These are phyloP conservation scores for Neomonachus schauinslandi DNA, from an alignment of 2,113 vertebrate species.

Conservation along the genomic window DNA sequence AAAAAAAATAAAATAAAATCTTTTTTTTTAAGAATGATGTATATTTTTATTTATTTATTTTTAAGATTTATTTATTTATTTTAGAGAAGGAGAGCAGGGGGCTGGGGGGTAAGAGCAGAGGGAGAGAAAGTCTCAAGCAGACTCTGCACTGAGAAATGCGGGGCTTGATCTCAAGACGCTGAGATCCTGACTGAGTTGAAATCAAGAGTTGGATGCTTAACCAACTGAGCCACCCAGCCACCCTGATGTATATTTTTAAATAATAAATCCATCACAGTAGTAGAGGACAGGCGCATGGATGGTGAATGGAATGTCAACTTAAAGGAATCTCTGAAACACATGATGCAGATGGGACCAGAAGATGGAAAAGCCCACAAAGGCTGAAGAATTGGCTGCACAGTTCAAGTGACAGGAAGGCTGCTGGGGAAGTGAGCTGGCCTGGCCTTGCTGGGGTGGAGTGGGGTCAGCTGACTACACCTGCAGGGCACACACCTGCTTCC, in stretches of 20 bases:
- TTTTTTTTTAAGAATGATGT: too few species aligned
- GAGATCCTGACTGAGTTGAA: not conserved
- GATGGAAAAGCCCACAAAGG: not conserved
- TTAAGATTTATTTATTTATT: too few species aligned
- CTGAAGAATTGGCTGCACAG: too few species aligned
- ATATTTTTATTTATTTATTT: too few species aligned
- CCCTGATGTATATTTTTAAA: not conserved
- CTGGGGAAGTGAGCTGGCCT: not conserved
- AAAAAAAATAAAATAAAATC: too few species aligned
- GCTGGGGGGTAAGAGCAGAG: too few species aligned
- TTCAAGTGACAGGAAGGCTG: not conserved
- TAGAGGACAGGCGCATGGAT: not conserved
- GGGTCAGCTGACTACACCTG: not conserved
- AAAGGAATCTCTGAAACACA: not conserved
- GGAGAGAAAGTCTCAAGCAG: too few species aligned
- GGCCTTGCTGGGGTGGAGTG: not conserved
- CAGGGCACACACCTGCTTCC: not conserved
- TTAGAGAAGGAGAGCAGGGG: too few species aligned
- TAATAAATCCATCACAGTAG: not conserved
- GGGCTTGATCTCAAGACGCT: not conserved
- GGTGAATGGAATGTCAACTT: not conserved
- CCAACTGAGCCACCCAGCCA: not conserved
- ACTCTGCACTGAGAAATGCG: too few species aligned
- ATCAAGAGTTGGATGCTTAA: not conserved
- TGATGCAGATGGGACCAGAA: not conserved